Evolutionary conservation across 2,797 vertebrate species (phyloP).

Genomic region (Bryconaethiops microstoma): DNA sequence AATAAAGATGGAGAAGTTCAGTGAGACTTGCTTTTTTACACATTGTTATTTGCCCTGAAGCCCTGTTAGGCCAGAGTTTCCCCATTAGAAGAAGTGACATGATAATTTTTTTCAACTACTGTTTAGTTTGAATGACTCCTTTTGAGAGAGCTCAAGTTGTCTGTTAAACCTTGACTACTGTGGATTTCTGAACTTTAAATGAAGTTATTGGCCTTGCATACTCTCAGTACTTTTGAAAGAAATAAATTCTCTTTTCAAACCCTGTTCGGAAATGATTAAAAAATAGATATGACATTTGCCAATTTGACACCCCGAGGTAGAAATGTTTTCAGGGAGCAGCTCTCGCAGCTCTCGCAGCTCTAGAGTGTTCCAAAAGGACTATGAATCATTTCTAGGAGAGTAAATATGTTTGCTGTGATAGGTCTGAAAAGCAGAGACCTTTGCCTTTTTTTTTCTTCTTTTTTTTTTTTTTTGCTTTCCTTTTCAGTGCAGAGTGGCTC

Average conservation of each 20-base stretch:
- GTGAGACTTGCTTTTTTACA: no score
- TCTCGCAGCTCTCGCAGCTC: conserved; percentile 8
- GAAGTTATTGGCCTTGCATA: conserved; percentile 32
- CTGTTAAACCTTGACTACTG: neutral
- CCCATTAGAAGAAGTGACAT: no score
- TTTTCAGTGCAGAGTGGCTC: conserved; percentile 68
- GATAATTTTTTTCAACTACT: no score
- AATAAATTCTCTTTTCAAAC: neutral
- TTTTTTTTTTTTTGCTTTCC: conserved; percentile 50
- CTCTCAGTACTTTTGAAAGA: neutral
- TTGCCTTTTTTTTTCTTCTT: conserved; percentile 50
- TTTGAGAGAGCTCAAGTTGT: neutral
- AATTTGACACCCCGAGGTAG: neutral
- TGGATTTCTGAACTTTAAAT: conserved; percentile 9
- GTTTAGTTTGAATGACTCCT: neutral
- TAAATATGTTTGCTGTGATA: conserved; percentile 46
- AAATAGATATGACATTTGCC: neutral
- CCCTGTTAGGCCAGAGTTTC: no score
- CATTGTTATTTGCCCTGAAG: no score
- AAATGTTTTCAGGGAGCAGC: conserved; percentile 7
- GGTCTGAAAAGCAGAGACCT: conserved; percentile 63
- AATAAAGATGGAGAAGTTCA: no score
- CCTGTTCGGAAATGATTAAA: neutral
- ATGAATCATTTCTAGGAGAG: conserved; percentile 40
- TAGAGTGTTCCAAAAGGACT: conserved; percentile 3